phyloP scores from a whole-genome alignment of 2,797 vertebrate species.

The Phylloscopus collybita region DNA sequence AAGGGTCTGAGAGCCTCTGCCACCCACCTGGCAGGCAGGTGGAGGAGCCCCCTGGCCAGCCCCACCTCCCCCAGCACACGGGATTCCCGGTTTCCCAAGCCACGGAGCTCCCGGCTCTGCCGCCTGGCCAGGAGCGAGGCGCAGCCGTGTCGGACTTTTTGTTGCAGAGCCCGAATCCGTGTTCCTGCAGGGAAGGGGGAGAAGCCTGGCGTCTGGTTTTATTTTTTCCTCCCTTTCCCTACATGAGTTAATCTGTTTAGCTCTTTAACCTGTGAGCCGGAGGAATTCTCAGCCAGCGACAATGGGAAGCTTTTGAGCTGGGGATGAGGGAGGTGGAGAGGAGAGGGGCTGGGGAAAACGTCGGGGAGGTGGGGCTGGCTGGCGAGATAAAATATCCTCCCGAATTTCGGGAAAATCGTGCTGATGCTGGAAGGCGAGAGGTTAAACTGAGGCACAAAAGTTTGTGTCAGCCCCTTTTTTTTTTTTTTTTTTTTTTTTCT shows the following conservation, averaged over 20 bases:
- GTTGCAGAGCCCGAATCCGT: not conserved
- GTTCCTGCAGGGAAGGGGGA: not conserved
- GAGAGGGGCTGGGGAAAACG: constrained; percentile 25
- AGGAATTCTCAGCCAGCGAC: not conserved
- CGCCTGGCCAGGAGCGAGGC: fast-evolving
- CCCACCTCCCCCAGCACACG: fast-evolving
- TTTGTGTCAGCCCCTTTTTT: constrained; percentile 76
- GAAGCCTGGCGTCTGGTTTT: not conserved
- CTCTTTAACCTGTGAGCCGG: not conserved
- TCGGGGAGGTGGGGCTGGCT: constrained; percentile 43
- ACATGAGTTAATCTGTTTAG: not conserved
- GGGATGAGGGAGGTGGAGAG: not conserved
- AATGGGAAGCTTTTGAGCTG: constrained; percentile 5
- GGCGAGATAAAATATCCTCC: not conserved
- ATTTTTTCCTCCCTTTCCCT: not conserved
- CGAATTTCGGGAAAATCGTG: constrained; percentile 74
- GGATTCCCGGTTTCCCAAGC: not conserved
- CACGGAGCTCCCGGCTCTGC: fast-evolving
- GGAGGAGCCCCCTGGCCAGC: not conserved
- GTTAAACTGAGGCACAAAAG: constrained; percentile 73
- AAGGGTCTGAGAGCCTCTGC: fast-evolving
- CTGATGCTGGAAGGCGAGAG: constrained; percentile 47
- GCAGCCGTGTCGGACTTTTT: fast-evolving
- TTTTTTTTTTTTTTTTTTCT: not conserved
- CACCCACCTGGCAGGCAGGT: fast-evolving